phyloP scores from a whole-genome alignment of 2,113 vertebrate genomes.

The Dunckerocampus dactyliophorus region DNA sequence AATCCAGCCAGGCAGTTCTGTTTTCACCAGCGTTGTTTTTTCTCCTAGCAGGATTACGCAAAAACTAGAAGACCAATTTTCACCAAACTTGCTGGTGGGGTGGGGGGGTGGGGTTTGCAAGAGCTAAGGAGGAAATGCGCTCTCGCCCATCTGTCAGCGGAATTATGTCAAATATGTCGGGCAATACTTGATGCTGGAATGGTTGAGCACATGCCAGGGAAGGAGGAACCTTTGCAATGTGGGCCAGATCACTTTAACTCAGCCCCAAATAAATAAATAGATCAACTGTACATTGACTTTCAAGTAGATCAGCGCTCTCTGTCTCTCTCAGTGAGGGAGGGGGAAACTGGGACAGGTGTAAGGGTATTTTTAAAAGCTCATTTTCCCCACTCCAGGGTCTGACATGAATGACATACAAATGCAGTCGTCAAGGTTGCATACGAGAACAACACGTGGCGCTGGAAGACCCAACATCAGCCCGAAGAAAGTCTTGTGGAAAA shows the following conservation, averaged over 20 bases:
- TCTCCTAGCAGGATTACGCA: not conserved
- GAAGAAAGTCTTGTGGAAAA: too few relatives aligned
- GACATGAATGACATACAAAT: too few relatives aligned
- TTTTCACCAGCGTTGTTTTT: not conserved
- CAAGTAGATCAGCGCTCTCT: not conserved
- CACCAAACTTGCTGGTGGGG: not conserved
- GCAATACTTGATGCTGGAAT: not conserved
- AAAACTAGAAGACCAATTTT: slow-evolving; percentile 4
- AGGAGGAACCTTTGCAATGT: not conserved
- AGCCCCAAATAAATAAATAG: not conserved
- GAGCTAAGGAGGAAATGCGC: not conserved
- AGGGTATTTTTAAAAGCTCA: too few relatives aligned
- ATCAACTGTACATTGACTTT: not conserved
- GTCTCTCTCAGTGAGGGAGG: not conserved
- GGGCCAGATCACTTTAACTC: not conserved
- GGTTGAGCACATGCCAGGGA: not conserved
- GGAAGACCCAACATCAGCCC: too few relatives aligned
- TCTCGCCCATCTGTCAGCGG: slow-evolving; percentile 2
- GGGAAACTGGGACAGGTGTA: slow-evolving; percentile 3
- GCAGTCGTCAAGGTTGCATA: too few relatives aligned
- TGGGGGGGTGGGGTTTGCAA: not conserved
- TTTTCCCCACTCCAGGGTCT: too few relatives aligned
- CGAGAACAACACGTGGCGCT: too few relatives aligned
- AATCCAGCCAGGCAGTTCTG: not conserved
- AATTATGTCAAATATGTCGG: slow-evolving; percentile 5